A percentile compares a stretch with the other conserved stretches of the same genome.
These are phyloP conservation scores for Cepphus grylle DNA, from an alignment of 2,113 vertebrate genomes.

Conservation along the genomic window DNA sequence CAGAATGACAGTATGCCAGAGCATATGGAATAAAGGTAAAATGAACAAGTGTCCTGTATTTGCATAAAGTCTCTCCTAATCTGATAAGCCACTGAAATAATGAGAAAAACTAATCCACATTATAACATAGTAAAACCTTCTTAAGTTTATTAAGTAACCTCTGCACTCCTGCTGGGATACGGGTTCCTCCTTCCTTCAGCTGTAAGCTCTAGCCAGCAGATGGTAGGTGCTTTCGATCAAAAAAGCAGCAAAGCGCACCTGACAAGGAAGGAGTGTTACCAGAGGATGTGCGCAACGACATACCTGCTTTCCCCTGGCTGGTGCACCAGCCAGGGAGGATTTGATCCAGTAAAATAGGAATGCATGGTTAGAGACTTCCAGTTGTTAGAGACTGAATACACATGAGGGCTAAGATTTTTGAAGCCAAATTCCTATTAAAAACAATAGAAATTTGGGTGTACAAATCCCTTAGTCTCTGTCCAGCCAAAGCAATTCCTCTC, in stretches of 20 bases:
- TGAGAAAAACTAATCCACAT: background rate
- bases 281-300: background rate
- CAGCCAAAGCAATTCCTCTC: conserved; percentile 52
- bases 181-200: background rate
- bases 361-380: conserved; percentile 6
- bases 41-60: background rate
- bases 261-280: background rate
- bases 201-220: background rate
- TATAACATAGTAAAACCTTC: background rate
- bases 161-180: background rate
- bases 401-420: background rate
- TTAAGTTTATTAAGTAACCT: background rate
- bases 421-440: conserved; percentile 54
- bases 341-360: background rate
- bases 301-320: background rate
- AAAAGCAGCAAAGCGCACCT: background rate
- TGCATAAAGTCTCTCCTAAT: background rate
- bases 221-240: background rate
- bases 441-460: conserved; percentile 59
- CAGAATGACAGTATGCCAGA: background rate
- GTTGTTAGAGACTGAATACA: conserved; percentile 9
- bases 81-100: background rate
- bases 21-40: background rate
- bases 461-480: conserved; percentile 44
- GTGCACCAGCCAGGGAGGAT: background rate